These are phyloP conservation scores for Planiliza haematocheilus DNA, from an alignment of 2,113 vertebrate genomes.

Conservation along the genomic window DNA sequence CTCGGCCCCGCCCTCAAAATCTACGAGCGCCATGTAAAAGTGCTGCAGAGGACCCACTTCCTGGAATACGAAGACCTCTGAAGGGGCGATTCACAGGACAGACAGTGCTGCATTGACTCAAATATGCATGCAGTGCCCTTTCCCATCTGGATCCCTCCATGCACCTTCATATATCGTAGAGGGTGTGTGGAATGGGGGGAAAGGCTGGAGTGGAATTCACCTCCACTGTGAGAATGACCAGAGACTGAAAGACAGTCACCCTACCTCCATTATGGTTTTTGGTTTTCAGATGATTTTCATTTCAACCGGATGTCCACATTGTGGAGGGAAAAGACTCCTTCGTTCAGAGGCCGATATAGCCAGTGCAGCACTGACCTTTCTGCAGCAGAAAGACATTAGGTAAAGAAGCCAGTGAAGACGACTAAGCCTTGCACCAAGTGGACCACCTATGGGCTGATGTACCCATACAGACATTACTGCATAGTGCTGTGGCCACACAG, in stretches of 20 bases:
- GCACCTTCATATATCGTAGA: constrained; percentile 60
- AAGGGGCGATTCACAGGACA: constrained; percentile 9
- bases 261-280: constrained; percentile 78
- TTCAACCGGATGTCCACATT: constrained; percentile 35
- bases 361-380: constrained; percentile 33
- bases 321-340: constrained; percentile 10
- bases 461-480: constrained; percentile 19
- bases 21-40: constrained; percentile 92
- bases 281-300: constrained; percentile 60
- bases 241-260: constrained; percentile 71
- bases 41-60: constrained; percentile 91
- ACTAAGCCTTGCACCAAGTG: constrained; percentile 36
- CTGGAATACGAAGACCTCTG: constrained; percentile 85
- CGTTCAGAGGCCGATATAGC: constrained; percentile 27
- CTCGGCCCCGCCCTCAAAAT: constrained; percentile 93
- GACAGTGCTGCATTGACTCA: constrained; percentile 45
- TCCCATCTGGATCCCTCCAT: constrained; percentile 45
- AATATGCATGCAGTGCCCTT: constrained; percentile 62
- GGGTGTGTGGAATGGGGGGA: constrained; percentile 38
- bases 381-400: constrained; percentile 23
- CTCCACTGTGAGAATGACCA: constrained; percentile 76
- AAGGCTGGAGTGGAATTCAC: constrained; percentile 48
- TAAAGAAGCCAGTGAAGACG: constrained; percentile 31
- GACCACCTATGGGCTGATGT: constrained; percentile 40
- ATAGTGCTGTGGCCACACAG: constrained; percentile 22